Evolutionary conservation across 2,797 vertebrate genomes (phyloP), one percentile per base, ranked within the genome.

Genomic region (Neosalanx taihuensis): DNA sequence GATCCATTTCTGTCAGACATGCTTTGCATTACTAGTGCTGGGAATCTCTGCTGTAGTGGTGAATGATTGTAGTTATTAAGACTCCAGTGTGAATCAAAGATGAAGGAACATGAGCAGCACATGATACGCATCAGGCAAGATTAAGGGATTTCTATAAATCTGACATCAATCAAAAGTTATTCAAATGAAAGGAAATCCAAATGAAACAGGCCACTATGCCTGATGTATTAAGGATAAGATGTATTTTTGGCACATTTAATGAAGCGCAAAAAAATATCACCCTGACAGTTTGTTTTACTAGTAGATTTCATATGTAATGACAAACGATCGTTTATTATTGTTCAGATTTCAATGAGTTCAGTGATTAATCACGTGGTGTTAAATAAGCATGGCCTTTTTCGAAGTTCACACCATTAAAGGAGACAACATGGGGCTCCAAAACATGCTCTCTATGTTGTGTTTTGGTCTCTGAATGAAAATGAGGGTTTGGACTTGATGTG

Each of bases 91-190:
- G 64, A 74, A 70, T 72, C 56, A 56, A 57, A 69, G 46, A 10
- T 58, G 26, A 5, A 76, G 74, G 62, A 87, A 83, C 70, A 85
- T 76, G 84, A 89, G 78, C 70, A 64, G 83, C 85, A 76, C 76
- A 83, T 87, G 85, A 89, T 80, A 76, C 73, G 76, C 80, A 86
- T 85, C 83, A 80, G 58, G 81, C 74, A 72, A 85, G 87, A 90
- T 91, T 89, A 90, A 87, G 76, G 75, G 86, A 83, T 90, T 87
- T 86, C 66, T 66, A 80, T 87, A 81, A 78, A 87, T 76, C 87
- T 88, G 80, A 79, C 85, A 83, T 79, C 79, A 81, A 83, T 84
- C 68, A 76, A 49, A 57, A 49, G 70, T 70, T 76, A 76, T 85
- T 71, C 74, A 81, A 84, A 79, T 74, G 33, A 82, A 79, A 84